phyloP scores from a whole-genome alignment of 2,888 invertebrate species.

The Trissoscelio sp. region DNA sequence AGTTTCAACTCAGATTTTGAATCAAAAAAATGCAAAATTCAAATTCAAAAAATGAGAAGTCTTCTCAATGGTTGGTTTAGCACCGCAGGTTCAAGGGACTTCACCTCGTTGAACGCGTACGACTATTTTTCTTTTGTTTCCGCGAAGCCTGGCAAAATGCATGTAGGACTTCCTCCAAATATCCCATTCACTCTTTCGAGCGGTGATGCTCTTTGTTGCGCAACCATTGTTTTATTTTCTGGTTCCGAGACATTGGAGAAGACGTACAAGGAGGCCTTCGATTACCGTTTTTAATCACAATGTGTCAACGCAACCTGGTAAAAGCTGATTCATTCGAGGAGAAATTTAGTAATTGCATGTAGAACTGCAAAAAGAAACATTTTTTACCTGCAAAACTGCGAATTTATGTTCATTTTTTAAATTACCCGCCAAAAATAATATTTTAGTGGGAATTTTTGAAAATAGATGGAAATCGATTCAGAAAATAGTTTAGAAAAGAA shows the following conservation, averaged over 20 bases:
- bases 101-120: conserved; percentile 27
- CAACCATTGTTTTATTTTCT: conserved; percentile 37
- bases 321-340: not conserved
- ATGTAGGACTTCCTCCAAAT: conserved; percentile 61
- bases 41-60: no score
- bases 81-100: conserved; percentile 78
- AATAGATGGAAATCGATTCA: no score
- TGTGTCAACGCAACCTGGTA: not conserved
- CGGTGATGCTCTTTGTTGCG: conserved; percentile 48
- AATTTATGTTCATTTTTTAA: no score
- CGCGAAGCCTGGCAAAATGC: conserved; percentile 53
- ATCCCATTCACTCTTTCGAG: conserved; percentile 47
- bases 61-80: conserved; percentile 75
- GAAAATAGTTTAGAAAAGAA: no score
- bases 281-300: conserved; percentile 7
- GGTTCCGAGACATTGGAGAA: conserved; percentile 46
- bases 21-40: no score
- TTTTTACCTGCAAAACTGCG: no score
- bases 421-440: no score
- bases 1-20: no score
- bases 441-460: no score
- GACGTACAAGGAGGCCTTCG: conserved; percentile 9
- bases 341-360: not conserved
- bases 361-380: no score
- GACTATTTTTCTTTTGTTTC: conserved; percentile 66